Percentiles rank a stretch among this genome's conserved stretches.
phyloP scores from a whole-genome alignment of 2,797 vertebrate genomes.

The Oryzias sinensis region DNA sequence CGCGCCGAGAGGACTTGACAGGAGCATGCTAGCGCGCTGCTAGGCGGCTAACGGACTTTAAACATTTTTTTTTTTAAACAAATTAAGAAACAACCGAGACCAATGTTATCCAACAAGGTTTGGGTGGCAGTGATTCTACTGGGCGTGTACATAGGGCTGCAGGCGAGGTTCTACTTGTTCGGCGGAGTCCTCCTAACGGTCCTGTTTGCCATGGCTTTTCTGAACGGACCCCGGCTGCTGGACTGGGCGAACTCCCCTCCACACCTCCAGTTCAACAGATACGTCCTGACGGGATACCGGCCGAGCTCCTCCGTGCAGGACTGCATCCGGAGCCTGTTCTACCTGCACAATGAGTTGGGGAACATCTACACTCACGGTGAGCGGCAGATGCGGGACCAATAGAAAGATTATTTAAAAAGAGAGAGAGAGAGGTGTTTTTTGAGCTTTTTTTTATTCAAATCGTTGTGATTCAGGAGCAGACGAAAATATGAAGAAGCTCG shows the following conservation, averaged over 20 bases:
- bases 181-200: conserved; percentile 67
- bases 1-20: conserved; percentile 30
- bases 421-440: too few species aligned
- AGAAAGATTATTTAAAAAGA: background rate
- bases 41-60: conserved; percentile 53
- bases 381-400: conserved; percentile 29
- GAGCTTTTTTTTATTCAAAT: too few species aligned
- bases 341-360: conserved; percentile 94
- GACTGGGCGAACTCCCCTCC: conserved; percentile 91
- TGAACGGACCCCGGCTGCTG: conserved; percentile 87
- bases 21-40: conserved; percentile 42
- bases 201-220: conserved; percentile 82
- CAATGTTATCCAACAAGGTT: conserved; percentile 71
- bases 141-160: conserved; percentile 71
- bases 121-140: conserved; percentile 69
- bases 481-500: too few species aligned
- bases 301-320: conserved; percentile 87
- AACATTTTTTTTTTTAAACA: background rate
- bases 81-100: conserved; percentile 23
- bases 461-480: too few species aligned
- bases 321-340: conserved; percentile 90
- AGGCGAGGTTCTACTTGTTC: conserved; percentile 69
- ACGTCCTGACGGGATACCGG: conserved; percentile 90
- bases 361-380: conserved; percentile 96
- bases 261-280: conserved; percentile 92